Evolutionary conservation across 2,797 vertebrate genomes (phyloP).

Genomic region (Nannoperca australis): DNA sequence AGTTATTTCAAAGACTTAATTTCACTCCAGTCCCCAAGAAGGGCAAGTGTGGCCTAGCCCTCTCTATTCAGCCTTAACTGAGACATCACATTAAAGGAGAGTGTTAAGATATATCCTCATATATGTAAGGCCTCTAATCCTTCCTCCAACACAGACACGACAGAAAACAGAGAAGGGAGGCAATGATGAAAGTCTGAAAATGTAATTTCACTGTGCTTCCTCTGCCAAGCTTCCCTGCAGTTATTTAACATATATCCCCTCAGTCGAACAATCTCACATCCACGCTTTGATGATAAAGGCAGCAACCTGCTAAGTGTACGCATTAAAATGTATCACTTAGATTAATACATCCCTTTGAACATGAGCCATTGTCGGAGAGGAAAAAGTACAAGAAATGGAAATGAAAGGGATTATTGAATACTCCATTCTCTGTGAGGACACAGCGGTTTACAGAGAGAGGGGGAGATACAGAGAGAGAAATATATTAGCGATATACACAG

Average conservation of each 20-base stretch:
- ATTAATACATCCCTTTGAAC: conserved; percentile 85
- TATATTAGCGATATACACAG: conserved; percentile 27
- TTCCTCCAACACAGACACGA: conserved; percentile 46
- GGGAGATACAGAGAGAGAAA: conserved; percentile 47
- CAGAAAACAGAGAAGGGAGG: conserved; percentile 63
- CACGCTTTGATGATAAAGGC: conserved; percentile 83
- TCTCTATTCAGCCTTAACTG: conserved; percentile 49
- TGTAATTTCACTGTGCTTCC: conserved; percentile 72
- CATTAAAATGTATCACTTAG: conserved; percentile 85
- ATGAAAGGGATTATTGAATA: conserved; percentile 79
- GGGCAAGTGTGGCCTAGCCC: conserved; percentile 25
- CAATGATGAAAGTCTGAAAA: conserved; percentile 77
- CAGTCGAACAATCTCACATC: conserved; percentile 65
- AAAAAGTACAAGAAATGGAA: conserved; percentile 76
- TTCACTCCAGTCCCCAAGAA: conserved; percentile 27
- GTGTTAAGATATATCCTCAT: conserved; percentile 51
- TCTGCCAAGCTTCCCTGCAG: conserved; percentile 71
- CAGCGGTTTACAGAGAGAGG: conserved; percentile 61
- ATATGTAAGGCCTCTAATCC: conserved; percentile 65
- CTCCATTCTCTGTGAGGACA: conserved; percentile 59
- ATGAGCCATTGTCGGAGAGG: conserved; percentile 71
- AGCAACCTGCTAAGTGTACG: conserved; percentile 78
- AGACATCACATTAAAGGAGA: conserved; percentile 66
- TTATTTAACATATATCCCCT: conserved; percentile 80
- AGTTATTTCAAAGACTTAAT: conserved; percentile 23